Conservation (phyloP, 2,797 vertebrate species). For the Coendou prehensilis region DNA sequence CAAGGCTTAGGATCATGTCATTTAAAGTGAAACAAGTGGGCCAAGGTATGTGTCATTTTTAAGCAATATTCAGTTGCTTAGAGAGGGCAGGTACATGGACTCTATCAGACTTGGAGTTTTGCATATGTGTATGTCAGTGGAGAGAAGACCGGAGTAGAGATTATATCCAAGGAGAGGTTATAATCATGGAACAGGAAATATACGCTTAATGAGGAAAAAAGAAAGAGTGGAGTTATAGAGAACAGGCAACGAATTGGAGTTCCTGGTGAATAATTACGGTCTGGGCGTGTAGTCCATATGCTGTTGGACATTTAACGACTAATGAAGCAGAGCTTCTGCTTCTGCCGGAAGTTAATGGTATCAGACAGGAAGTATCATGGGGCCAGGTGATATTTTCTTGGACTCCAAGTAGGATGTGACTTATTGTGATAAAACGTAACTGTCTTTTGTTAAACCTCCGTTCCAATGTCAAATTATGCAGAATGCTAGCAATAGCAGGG, state of each 20-base stretch:
- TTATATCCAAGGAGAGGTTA: neutral
- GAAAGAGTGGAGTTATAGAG: neutral
- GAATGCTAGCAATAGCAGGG: neutral
- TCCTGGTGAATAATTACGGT: neutral
- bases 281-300: neutral
- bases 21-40: neutral
- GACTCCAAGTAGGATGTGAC: neutral
- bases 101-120: neutral
- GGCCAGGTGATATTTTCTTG: neutral
- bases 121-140: neutral
- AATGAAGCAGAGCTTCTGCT: neutral
- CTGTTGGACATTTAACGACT: neutral
- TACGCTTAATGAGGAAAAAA: slow-evolving; percentile 30
- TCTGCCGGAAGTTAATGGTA: neutral
- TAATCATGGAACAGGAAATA: neutral
- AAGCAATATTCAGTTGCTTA: neutral
- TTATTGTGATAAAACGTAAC: neutral
- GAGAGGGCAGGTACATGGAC: neutral
- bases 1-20: neutral
- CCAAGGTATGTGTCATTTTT: neutral
- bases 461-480: neutral
- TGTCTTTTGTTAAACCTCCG: neutral
- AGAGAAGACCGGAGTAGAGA: neutral
- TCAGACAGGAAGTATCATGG: neutral
- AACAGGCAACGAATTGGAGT: neutral